These are phyloP conservation scores for Neoascia interrupta DNA, from an alignment of 2,888 invertebrate species.

Conservation along the genomic window DNA sequence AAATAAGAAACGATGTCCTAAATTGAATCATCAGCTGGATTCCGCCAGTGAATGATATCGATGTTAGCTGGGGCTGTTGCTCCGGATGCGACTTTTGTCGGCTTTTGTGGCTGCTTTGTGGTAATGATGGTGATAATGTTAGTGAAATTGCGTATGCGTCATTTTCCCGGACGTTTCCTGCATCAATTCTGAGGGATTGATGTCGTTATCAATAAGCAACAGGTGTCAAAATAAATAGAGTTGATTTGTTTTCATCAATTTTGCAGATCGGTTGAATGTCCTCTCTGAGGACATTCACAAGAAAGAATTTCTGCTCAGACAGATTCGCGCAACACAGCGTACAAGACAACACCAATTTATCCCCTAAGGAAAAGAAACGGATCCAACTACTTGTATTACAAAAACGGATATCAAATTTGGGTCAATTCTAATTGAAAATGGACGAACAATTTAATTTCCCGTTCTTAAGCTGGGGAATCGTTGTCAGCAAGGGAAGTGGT, in stretches of 20 bases:
- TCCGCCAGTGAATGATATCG: slow-evolving; percentile 31
- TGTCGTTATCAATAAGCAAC: no score
- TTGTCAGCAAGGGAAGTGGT: background rate
- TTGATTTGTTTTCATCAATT: no score
- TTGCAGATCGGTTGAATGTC: no score
- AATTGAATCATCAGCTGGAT: slow-evolving; percentile 61
- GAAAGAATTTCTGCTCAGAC: no score
- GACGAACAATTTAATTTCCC: slow-evolving; percentile 28
- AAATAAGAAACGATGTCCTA: slow-evolving; percentile 51
- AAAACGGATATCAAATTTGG: slow-evolving; percentile 20
- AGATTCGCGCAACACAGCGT: no score
- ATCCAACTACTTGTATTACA: no score
- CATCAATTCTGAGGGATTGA: background rate
- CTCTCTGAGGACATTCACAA: no score
- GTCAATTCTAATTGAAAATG: slow-evolving; percentile 48
- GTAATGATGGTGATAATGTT: slow-evolving; percentile 38
- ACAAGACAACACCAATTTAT: no score
- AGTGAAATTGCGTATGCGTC: slow-evolving; percentile 20
- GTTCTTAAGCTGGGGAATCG: background rate
- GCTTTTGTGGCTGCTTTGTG: slow-evolving; percentile 1
- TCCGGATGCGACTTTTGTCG: slow-evolving; percentile 4
- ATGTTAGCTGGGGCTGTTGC: slow-evolving; percentile 23
- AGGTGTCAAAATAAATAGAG: no score
- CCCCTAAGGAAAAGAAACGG: no score
- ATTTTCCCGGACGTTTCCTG: background rate